Evolutionary conservation across 2,113 vertebrate species (phyloP).

Genomic region (Poecilia latipinna): DNA sequence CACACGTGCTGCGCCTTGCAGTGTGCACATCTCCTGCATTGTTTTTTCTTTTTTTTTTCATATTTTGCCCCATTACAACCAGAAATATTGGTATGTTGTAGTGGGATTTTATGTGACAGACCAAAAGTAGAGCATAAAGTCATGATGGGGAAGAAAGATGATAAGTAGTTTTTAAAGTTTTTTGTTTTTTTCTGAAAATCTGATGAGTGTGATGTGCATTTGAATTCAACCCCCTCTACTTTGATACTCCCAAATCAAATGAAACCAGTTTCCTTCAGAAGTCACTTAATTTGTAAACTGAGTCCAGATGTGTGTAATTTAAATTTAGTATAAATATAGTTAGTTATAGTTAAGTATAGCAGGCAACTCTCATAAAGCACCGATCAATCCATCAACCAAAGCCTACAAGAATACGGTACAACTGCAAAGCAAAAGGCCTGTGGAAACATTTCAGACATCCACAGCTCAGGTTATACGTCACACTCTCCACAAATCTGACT

Average conservation of each 20-base stretch:
- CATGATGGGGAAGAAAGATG: neutral
- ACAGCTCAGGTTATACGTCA: too few species aligned
- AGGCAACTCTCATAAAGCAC: neutral
- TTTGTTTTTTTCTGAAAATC: too few species aligned
- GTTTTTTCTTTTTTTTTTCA: neutral
- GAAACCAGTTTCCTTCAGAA: neutral
- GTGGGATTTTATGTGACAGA: neutral
- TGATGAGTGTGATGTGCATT: too few species aligned
- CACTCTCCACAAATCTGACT: too few species aligned
- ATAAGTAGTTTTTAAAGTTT: neutral
- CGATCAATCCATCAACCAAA: neutral
- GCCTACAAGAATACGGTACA: neutral
- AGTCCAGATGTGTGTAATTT: neutral
- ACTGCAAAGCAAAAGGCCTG: neutral
- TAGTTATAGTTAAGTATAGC: neutral
- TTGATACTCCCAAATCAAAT: neutral
- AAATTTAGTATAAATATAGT: too few species aligned
- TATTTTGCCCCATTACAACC: neutral
- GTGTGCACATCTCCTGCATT: neutral
- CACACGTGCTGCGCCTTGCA: slow-evolving; percentile 52
- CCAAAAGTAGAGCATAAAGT: neutral
- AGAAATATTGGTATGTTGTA: neutral
- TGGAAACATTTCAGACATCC: neutral
- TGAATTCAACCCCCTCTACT: too few species aligned
- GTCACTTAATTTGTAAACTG: neutral